phyloP scores from a whole-genome alignment of 2,113 vertebrate genomes.

The Laticauda laticaudata region DNA sequence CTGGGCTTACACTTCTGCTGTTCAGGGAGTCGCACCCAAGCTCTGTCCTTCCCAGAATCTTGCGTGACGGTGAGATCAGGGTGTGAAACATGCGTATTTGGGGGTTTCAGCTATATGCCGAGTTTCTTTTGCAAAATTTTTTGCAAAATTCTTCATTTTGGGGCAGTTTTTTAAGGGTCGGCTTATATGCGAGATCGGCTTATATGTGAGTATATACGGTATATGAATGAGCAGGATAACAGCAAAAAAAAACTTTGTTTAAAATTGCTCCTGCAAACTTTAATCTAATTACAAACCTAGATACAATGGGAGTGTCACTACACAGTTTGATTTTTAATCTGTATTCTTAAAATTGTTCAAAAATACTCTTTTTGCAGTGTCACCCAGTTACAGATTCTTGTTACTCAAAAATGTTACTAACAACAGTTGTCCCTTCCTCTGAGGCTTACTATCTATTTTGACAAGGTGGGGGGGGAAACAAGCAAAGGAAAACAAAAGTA shows the following conservation, averaged over 20 bases:
- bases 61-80: too few relatives aligned
- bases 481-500: not conserved
- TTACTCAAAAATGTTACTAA: not conserved
- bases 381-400: not conserved
- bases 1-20: too few relatives aligned
- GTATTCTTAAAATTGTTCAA: not conserved
- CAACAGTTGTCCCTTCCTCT: not conserved
- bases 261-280: not conserved
- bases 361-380: not conserved
- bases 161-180: too few relatives aligned
- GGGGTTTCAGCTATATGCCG: too few relatives aligned
- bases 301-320: not conserved
- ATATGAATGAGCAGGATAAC: not conserved
- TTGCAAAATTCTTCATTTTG: too few relatives aligned
- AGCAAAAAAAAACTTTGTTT: not conserved
- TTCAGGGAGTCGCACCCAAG: too few relatives aligned
- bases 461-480: not conserved
- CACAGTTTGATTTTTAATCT: not conserved
- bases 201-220: too few relatives aligned
- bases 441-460: not conserved
- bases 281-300: not conserved
- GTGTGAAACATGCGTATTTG: too few relatives aligned
- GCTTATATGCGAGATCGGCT: too few relatives aligned
- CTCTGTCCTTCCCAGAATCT: too few relatives aligned
- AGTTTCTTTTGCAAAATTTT: too few relatives aligned